phyloP scores from a whole-genome alignment of 2,888 invertebrate species.

The Amphipyra tragopoginis region DNA sequence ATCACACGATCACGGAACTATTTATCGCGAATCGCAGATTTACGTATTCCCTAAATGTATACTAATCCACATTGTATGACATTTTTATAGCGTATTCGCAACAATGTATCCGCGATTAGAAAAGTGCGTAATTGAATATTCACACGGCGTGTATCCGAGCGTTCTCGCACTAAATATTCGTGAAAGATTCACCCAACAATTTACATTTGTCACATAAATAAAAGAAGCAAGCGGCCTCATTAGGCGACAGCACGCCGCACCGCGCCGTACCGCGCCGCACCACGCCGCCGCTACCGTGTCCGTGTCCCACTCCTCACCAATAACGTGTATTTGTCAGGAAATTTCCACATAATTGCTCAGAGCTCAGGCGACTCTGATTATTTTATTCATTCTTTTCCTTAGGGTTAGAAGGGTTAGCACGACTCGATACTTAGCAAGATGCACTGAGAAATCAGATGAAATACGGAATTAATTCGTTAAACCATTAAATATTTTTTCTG shows the following conservation, averaged over 20 bases:
- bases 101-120: conserved; percentile 70
- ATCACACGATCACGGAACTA: conserved; percentile 62
- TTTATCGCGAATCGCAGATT: conserved; percentile 54
- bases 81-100: conserved; percentile 70
- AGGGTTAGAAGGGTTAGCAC: conserved; percentile 75
- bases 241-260: conserved; percentile 73
- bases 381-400: conserved; percentile 72
- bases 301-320: conserved; percentile 72
- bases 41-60: conserved; percentile 64
- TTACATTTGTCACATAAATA: conserved; percentile 87
- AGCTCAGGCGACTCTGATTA: conserved; percentile 67
- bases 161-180: conserved; percentile 79
- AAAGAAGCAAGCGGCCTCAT: conserved; percentile 84
- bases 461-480: conserved; percentile 57
- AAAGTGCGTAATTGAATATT: conserved; percentile 78
- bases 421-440: conserved; percentile 66
- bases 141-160: conserved; percentile 69
- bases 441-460: conserved; percentile 59
- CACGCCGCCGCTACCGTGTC: conserved; percentile 60
- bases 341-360: conserved; percentile 78
- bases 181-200: conserved; percentile 81
- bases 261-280: conserved; percentile 39
- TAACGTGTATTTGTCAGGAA: conserved; percentile 79
- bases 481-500: conserved; percentile 66
- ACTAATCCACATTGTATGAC: conserved; percentile 67